A percentile compares a stretch with the other conserved stretches of the same genome.
Conservation (phyloP, 2,113 vertebrate genomes). For the Pterocles orientalis region DNA sequence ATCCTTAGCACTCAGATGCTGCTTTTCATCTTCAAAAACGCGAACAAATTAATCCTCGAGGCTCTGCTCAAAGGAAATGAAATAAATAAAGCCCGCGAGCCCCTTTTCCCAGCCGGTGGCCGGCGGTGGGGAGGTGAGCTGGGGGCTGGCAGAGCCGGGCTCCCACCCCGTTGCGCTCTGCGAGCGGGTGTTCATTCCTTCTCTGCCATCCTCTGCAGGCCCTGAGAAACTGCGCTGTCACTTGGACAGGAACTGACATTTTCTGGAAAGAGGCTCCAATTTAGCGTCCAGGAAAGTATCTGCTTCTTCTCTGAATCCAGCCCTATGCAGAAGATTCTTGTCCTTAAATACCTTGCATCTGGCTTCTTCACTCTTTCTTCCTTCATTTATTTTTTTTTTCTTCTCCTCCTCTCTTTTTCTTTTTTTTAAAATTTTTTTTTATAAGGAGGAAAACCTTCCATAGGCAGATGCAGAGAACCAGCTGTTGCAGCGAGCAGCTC, state of each 20-base stretch:
- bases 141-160: not conserved
- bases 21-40: slow-evolving; percentile 54
- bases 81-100: not conserved
- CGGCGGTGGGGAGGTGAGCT: not conserved
- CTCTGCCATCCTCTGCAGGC: not conserved
- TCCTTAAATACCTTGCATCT: not conserved
- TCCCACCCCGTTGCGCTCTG: accelerated
- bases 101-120: not conserved
- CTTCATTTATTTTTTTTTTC: not conserved
- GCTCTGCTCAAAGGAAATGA: not conserved
- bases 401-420: not conserved
- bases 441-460: not conserved
- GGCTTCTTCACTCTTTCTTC: not conserved
- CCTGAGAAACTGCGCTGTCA: slow-evolving; percentile 48
- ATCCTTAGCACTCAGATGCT: not conserved
- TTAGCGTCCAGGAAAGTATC: not conserved
- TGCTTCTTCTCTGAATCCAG: not conserved
- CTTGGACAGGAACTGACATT: slow-evolving; percentile 45
- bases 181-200: not conserved
- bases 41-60: not conserved
- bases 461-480: not conserved
- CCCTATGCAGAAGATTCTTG: not conserved
- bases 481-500: slow-evolving; percentile 11
- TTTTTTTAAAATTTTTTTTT: not conserved
- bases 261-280: slow-evolving; percentile 34